These are phyloP conservation scores for Perdita meconis DNA, from an alignment of 2,888 invertebrate species.

Conservation along the genomic window DNA sequence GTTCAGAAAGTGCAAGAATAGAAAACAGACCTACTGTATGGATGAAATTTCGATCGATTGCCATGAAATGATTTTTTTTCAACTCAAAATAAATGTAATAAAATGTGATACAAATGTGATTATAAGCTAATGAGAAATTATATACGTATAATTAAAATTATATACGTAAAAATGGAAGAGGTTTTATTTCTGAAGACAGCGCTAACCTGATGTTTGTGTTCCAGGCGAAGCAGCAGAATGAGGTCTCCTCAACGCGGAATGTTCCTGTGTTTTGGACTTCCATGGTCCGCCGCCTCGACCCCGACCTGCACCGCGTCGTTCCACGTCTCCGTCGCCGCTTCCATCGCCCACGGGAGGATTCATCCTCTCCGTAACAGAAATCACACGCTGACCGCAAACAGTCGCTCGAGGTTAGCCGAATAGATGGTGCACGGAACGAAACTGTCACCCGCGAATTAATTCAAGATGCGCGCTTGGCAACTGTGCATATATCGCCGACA, in stretches of 20 bases:
- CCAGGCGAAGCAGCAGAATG: constrained; percentile 57
- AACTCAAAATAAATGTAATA: too few relatives aligned
- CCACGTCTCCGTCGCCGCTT: constrained; percentile 64
- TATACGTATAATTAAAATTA: too few relatives aligned
- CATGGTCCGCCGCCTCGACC: constrained; percentile 73
- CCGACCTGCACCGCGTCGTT: constrained; percentile 51
- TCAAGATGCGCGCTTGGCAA: constrained; percentile 10
- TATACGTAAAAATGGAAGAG: too few relatives aligned
- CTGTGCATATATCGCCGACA: constrained; percentile 23
- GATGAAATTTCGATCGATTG: too few relatives aligned
- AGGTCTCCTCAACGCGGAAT: constrained; percentile 72
- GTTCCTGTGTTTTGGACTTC: constrained; percentile 57
- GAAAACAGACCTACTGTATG: too few relatives aligned
- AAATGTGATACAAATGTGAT: too few relatives aligned
- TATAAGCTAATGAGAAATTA: too few relatives aligned
- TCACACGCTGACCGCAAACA: neutral
- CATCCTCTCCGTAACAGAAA: constrained; percentile 66
- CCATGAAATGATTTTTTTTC: too few relatives aligned
- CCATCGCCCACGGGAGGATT: constrained; percentile 73
- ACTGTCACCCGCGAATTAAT: constrained; percentile 23
- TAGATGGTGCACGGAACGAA: constrained; percentile 28
- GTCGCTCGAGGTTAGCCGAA: constrained; percentile 45
- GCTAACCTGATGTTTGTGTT: constrained; percentile 53
- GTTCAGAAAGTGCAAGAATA: too few relatives aligned
- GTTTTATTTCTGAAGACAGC: neutral